Base-by-base conservation (phyloP, 2,113 vertebrate genomes). In the Nycticorax nycticorax region DNA sequence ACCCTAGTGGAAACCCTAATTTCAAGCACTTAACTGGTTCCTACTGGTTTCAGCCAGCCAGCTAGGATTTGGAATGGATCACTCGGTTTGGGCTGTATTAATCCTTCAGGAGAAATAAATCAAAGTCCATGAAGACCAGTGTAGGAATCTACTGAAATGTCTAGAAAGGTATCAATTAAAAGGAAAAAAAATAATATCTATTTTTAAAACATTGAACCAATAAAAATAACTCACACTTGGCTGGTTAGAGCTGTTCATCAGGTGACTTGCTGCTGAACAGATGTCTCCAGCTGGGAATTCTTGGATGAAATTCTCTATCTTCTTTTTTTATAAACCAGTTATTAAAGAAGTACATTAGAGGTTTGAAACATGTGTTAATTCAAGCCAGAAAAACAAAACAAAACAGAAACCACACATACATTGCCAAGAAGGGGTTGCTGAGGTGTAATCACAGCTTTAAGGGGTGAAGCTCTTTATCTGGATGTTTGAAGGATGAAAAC, bases 171-270 rank as follows among this genome's bases (percentile, higher is more conserved):
- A 85, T 73, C 50, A 91, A 73, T 94, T 91, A 71, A 79, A 93
- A 83, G 39, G 21, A 33, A n/a, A 50, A 35, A n/a, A 50, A 84
- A 95, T n/a, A n/a, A 93, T 90, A 33, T 93, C 86, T 97, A 97
- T 98, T 98, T 98, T 98, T 80, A 97, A 98, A 98, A 96, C 50
- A 96, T 64, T 79, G 97, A 97, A 97, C 97, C 96, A 97, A 97
- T 97, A 98, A 97, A 98, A 98, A 97, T 96, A 98, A 95, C 97
- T 97, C 97, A 91, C 91, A 89, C 89, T 98, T 97, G 97, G 97
- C 97, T 97, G 91, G 91, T 63, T 96, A 93, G 93, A 97, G 83
- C 95, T 98, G 95, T 95, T 97, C 96, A 93, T 97, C 94, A 97
- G 97, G 97, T 97, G 95, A 97, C 93, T 97, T 95, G 92, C 60